phyloP scores from a whole-genome alignment of 2,888 invertebrate species.

The Agonopterix heracliana region DNA sequence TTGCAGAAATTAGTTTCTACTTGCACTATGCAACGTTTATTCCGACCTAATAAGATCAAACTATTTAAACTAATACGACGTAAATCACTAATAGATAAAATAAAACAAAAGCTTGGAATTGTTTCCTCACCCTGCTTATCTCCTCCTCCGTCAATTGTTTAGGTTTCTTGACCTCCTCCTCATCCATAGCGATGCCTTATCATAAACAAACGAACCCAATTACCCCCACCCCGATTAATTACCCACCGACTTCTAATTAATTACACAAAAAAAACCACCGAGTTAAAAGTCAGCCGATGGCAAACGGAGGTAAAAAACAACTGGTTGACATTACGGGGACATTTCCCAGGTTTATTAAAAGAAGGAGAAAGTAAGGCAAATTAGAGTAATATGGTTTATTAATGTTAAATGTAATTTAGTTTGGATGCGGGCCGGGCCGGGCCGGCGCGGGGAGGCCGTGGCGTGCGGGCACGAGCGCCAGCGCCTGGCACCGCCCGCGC shows the following conservation, averaged over 20 bases:
- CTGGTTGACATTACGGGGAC: constrained; percentile 63
- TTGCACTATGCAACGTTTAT: too few species aligned
- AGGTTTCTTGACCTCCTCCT: constrained; percentile 38
- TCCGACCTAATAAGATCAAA: too few species aligned
- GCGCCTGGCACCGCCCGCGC: constrained; percentile 11
- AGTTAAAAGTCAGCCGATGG: constrained; percentile 56
- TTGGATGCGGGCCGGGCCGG: constrained; percentile 41
- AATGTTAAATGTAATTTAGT: constrained; percentile 71
- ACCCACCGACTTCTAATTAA: constrained; percentile 18
- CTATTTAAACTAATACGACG: too few species aligned
- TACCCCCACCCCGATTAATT: constrained; percentile 15
- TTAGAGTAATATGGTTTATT: constrained; percentile 73
- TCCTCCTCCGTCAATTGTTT: constrained; percentile 64
- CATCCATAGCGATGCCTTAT: constrained; percentile 34
- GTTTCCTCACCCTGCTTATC: constrained; percentile 52
- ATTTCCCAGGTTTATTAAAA: constrained; percentile 70
- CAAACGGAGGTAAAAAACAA: constrained; percentile 69
- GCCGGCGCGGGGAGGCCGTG: constrained; percentile 28
- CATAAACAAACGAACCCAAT: constrained; percentile 15
- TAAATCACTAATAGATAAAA: too few species aligned
- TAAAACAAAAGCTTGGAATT: too few species aligned
- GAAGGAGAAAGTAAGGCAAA: constrained; percentile 68
- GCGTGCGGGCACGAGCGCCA: constrained; percentile 51
- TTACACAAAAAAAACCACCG: constrained; percentile 24
- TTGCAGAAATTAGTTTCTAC: too few species aligned